Conservation (phyloP, 2,113 vertebrate genomes). For the Riparia riparia region DNA sequence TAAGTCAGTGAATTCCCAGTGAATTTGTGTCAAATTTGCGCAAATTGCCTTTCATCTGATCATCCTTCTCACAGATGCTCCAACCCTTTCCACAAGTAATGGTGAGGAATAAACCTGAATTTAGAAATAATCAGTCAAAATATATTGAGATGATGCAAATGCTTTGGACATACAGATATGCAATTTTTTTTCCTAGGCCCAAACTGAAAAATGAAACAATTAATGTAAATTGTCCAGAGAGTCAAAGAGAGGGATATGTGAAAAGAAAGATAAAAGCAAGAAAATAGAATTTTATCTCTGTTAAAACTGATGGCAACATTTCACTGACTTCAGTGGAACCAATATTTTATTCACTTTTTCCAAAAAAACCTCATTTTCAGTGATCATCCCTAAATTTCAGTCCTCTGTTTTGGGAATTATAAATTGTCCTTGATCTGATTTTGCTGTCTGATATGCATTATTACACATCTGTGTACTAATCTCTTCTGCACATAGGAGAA, state of each 20-base stretch:
- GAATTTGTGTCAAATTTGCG: background rate
- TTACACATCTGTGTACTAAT: background rate
- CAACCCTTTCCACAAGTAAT: background rate
- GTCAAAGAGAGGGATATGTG: background rate
- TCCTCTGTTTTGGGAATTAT: background rate
- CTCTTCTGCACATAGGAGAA: background rate
- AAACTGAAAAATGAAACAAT: background rate
- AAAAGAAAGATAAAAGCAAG: background rate
- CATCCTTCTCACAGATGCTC: background rate
- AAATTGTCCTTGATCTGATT: background rate
- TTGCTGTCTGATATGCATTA: background rate
- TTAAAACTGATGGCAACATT: background rate
- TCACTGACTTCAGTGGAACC: background rate
- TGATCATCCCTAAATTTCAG: background rate
- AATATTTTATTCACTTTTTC: background rate
- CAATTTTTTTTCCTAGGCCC: background rate
- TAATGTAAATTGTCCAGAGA: background rate
- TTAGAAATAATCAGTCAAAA: background rate
- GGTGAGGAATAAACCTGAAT: background rate
- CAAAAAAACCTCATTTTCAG: rapidly evolving
- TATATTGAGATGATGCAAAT: background rate
- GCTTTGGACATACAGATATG: background rate
- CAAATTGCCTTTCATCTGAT: background rate
- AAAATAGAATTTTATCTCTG: background rate
- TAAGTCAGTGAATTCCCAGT: background rate